These are phyloP conservation scores for Epirrhoe tristata DNA, from an alignment of 2,888 invertebrate species.

Conservation along the genomic window DNA sequence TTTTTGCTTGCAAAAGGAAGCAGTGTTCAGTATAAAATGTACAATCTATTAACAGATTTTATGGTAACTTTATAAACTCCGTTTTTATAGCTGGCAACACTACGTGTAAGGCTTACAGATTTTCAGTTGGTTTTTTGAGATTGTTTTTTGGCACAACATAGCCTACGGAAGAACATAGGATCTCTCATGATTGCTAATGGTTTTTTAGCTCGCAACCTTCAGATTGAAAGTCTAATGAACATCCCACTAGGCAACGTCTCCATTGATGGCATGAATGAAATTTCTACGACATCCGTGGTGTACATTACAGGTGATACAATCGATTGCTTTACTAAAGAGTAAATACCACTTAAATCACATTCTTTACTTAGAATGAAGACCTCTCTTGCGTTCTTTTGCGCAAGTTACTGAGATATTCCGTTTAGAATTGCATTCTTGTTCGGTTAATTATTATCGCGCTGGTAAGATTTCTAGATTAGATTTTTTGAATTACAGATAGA, in stretches of 20 bases:
- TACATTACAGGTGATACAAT: slow-evolving; percentile 20
- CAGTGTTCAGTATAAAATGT: slow-evolving; percentile 40
- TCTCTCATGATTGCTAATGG: too few relatives aligned
- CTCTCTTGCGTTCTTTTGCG: slow-evolving; percentile 48
- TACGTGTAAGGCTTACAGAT: slow-evolving; percentile 5
- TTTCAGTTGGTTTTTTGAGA: background rate
- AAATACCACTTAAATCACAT: slow-evolving; percentile 13
- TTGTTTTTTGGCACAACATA: too few relatives aligned
- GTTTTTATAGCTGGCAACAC: slow-evolving; percentile 15
- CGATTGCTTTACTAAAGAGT: slow-evolving; percentile 20
- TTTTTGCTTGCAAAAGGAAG: slow-evolving; percentile 48
- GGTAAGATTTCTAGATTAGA: slow-evolving; percentile 4
- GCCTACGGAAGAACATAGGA: too few relatives aligned
- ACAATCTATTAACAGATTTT: slow-evolving; percentile 17
- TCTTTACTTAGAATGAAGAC: slow-evolving; percentile 30
- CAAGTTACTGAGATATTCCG: slow-evolving; percentile 43
- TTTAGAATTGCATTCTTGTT: slow-evolving; percentile 23
- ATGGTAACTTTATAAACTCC: slow-evolving; percentile 12
- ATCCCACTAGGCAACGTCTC: slow-evolving; percentile 2
- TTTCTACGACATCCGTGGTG: slow-evolving; percentile 16
- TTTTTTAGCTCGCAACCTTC: too few relatives aligned
- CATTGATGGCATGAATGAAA: slow-evolving; percentile 26
- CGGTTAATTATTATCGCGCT: slow-evolving; percentile 19
- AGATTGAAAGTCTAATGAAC: too few relatives aligned
- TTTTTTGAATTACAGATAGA: slow-evolving; percentile 1